Base-by-base conservation (phyloP, 1,140 invertebrate genomes). In the Tenebrio molitor region DNA sequence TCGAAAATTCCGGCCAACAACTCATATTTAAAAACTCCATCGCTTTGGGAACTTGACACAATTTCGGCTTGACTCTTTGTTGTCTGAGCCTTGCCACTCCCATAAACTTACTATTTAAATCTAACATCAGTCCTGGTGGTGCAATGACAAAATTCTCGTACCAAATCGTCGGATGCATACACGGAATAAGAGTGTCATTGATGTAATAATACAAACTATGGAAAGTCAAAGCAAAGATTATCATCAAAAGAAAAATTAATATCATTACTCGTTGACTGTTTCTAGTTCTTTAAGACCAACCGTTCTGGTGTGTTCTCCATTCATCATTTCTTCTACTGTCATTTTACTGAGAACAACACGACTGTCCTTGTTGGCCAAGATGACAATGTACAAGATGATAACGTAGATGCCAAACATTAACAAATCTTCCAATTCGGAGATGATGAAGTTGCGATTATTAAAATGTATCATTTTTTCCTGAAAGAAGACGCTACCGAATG, bases 391-490 rank as follows among this genome's bases (percentile, higher is more conserved):
- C n/a, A n/a, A n/a, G n/a, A n/a, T n/a, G 7, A 71, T 25, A 3
- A 78, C 71, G 33, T 79, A 79, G 7, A 78, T 15, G 7, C 33
- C 41, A 33, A 78, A 77, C 74, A 78, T 77, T 0, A 73, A 29
- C 12, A 78, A 44, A 44, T 79, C 77, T 33, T 33, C 4, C 4
- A 33, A 10, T 33, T 33, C 29, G 29, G 29, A 33, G 4, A 33
- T 33, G 10, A 33, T 10, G 29, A 33, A 33, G 29, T 10, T 4
- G 10, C 29, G 29, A 33, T 33, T 4, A 33, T 5, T 33, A 5
- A 33, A 33, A 10, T 5, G 4, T 33, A 10, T 33, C 29, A 33
- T 5, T 33, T n/a, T n/a, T n/a, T 33, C 29, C 29, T 33, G 29
- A 33, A 33, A 33, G n/a, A n/a, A n/a, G n/a, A n/a, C n/a, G n/a